phyloP scores from a whole-genome alignment of 2,113 vertebrate species.

The Saguinus midas region DNA sequence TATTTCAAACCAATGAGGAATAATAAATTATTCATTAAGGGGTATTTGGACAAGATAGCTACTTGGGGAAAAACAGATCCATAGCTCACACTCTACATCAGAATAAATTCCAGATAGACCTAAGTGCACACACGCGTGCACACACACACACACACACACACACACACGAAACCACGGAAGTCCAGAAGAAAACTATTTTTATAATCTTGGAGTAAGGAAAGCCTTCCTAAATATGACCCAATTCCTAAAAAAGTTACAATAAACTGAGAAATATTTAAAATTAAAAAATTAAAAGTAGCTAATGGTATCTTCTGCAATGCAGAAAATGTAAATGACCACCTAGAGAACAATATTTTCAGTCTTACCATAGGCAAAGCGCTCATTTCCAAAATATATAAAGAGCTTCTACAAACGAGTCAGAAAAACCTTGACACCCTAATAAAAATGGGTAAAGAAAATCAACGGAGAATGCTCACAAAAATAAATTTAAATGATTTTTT shows the following conservation, averaged over 20 bases:
- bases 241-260: not conserved
- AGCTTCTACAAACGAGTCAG: not conserved
- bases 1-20: not conserved
- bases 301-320: not conserved
- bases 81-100: not conserved
- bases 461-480: not conserved
- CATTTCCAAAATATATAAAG: not conserved
- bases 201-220: not conserved
- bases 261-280: not conserved
- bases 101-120: not conserved
- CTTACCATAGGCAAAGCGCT: not conserved
- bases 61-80: not conserved
- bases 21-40: not conserved
- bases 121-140: not conserved
- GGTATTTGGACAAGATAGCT: not conserved
- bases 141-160: not conserved
- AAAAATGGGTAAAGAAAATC: not conserved
- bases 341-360: not conserved
- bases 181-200: not conserved
- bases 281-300: not conserved
- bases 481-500: not conserved
- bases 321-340: conserved; percentile 1
- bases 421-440: not conserved
- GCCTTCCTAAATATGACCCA: conserved; percentile 1
- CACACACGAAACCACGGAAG: not conserved